Evolutionary conservation across 2,113 vertebrate species (phyloP).

Genomic region (Eulemur rufifrons): DNA sequence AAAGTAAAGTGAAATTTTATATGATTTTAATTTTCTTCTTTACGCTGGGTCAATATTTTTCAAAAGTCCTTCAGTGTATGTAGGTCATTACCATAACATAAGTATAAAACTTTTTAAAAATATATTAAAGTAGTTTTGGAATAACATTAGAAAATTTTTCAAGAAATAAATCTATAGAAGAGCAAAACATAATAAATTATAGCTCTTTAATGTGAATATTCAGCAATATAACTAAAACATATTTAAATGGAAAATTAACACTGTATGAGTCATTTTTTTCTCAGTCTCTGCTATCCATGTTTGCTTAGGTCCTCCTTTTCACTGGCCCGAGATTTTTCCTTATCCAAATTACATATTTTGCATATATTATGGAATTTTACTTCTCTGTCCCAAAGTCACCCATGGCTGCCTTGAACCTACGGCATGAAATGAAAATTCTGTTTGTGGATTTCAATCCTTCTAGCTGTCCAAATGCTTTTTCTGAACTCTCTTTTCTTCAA

Average conservation of each 20-base stretch:
- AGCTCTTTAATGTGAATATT: background rate
- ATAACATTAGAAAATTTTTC: background rate
- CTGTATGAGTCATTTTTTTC: background rate
- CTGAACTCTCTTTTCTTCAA: background rate
- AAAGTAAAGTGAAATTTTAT: background rate
- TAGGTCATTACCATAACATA: background rate
- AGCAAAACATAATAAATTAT: background rate
- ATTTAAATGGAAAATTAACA: background rate
- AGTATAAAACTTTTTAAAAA: background rate
- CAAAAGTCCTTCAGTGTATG: background rate
- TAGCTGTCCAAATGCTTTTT: background rate
- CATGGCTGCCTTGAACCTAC: background rate
- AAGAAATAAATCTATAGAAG: background rate
- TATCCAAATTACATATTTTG: background rate
- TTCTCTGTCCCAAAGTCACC: background rate
- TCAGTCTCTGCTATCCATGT: background rate
- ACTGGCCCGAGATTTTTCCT: background rate
- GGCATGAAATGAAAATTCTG: background rate
- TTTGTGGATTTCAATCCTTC: background rate
- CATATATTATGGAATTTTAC: background rate
- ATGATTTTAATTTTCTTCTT: background rate
- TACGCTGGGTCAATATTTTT: background rate
- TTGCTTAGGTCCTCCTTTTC: background rate
- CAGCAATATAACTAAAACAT: background rate
- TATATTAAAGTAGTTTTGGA: background rate